Percentiles rank a stretch among this genome's conserved stretches.
Conservation (phyloP, 2,797 vertebrate genomes). For the Helostoma temminkii region DNA sequence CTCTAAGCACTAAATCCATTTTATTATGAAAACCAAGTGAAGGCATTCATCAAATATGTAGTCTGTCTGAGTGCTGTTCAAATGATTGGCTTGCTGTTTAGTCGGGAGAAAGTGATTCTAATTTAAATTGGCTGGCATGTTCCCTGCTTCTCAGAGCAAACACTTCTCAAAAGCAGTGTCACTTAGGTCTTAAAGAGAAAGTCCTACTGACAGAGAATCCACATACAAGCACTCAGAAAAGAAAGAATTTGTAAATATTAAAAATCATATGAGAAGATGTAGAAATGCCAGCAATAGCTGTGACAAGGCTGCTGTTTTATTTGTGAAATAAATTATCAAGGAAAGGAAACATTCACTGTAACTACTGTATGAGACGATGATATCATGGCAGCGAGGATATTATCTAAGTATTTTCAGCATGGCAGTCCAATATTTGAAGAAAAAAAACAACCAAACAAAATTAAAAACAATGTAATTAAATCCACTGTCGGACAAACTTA, state of each 20-base stretch:
- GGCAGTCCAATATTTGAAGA: background rate
- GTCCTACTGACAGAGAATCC: background rate
- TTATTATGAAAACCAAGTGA: slow-evolving; percentile 30
- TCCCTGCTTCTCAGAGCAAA: slow-evolving; percentile 36
- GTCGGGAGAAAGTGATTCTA: slow-evolving; percentile 43
- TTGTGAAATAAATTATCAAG: background rate
- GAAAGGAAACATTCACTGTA: background rate
- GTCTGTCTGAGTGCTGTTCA: slow-evolving; percentile 47
- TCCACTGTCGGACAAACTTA: too few relatives aligned
- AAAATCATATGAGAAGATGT: background rate
- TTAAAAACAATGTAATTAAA: too few relatives aligned
- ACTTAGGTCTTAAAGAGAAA: slow-evolving; percentile 18
- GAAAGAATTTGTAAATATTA: background rate
- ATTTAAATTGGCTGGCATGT: slow-evolving; percentile 56
- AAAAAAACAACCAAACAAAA: too few relatives aligned
- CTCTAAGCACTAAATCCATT: slow-evolving; percentile 36
- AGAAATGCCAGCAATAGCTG: background rate
- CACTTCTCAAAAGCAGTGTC: slow-evolving; percentile 7
- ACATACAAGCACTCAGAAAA: background rate
- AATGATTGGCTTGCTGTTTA: slow-evolving; percentile 49
- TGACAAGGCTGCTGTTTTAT: background rate
- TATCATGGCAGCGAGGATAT: background rate
- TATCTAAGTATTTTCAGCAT: background rate
- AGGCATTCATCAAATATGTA: slow-evolving; percentile 59
- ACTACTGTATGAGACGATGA: background rate